Conservation (phyloP, 2,113 vertebrate species). For the Copsychus sechellarum region DNA sequence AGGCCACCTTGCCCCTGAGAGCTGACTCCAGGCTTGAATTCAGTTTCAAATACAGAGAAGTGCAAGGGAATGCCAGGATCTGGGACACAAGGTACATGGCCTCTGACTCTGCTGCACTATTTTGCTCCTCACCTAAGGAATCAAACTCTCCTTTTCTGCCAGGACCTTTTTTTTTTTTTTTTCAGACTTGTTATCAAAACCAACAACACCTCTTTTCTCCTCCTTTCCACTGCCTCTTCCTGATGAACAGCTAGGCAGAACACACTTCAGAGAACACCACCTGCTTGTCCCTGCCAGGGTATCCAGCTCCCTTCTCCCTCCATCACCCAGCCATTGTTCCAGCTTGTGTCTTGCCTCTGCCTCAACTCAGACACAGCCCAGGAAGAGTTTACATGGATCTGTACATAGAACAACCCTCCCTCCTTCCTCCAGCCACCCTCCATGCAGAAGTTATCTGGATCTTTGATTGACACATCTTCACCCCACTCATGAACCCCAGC, state of each 20-base stretch:
- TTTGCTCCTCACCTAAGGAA: neutral
- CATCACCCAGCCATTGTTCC: neutral
- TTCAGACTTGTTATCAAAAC: neutral
- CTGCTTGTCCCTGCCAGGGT: rapidly evolving
- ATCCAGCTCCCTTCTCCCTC: neutral
- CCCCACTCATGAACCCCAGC: neutral
- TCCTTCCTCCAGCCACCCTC: neutral
- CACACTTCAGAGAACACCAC: rapidly evolving
- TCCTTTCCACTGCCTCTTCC: neutral
- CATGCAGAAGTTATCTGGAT: neutral
- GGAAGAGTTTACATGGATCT: neutral
- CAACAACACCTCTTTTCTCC: neutral
- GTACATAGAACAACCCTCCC: neutral
- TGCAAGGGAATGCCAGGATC: neutral
- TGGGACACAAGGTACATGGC: rapidly evolving
- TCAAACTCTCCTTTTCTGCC: neutral
- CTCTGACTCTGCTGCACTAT: neutral
- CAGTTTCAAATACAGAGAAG: neutral
- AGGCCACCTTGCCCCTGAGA: neutral
- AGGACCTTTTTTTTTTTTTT: neutral
- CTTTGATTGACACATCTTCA: neutral
- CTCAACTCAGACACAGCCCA: neutral
- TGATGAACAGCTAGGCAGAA: neutral
- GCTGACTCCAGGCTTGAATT: neutral
- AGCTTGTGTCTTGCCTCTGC: neutral